phyloP scores from a whole-genome alignment of 1,140 invertebrate species.

The Halictus rubicundus region DNA sequence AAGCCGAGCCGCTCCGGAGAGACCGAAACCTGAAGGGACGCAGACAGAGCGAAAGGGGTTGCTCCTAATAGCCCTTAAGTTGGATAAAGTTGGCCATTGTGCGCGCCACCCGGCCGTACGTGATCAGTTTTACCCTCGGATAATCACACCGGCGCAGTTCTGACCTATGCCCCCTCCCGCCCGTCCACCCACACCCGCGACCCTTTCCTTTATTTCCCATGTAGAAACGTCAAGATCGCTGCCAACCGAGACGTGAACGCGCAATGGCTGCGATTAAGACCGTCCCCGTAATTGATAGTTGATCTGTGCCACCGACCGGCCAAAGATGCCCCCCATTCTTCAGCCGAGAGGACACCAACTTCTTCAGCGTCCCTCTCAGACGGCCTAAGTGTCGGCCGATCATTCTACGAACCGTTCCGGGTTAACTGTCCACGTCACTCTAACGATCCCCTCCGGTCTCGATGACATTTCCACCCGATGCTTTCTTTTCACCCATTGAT shows the following conservation, averaged over 20 bases:
- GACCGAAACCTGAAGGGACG: slow-evolving; percentile 55
- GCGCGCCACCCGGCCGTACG: slow-evolving; percentile 62
- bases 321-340: too few species aligned
- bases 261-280: slow-evolving; percentile 29
- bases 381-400: too few species aligned
- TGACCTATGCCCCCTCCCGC: slow-evolving; percentile 26
- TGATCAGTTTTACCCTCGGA: slow-evolving; percentile 67
- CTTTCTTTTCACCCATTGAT: too few species aligned
- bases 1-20: slow-evolving; percentile 7
- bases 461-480: too few species aligned
- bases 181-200: background rate
- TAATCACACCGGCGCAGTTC: slow-evolving; percentile 54
- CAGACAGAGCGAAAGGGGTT: slow-evolving; percentile 63
- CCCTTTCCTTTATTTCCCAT: slow-evolving; percentile 36
- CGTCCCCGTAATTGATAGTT: slow-evolving; percentile 38
- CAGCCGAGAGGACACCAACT: too few species aligned
- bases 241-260: slow-evolving; percentile 8
- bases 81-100: slow-evolving; percentile 67
- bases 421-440: too few species aligned
- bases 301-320: slow-evolving; percentile 4
- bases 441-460: too few species aligned
- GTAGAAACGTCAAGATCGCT: slow-evolving; percentile 6
- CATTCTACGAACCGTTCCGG: too few species aligned
- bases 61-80: slow-evolving; percentile 65
- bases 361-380: too few species aligned